Base-by-base conservation (phyloP, 2,888 invertebrate genomes). In the Macaria liturata region DNA sequence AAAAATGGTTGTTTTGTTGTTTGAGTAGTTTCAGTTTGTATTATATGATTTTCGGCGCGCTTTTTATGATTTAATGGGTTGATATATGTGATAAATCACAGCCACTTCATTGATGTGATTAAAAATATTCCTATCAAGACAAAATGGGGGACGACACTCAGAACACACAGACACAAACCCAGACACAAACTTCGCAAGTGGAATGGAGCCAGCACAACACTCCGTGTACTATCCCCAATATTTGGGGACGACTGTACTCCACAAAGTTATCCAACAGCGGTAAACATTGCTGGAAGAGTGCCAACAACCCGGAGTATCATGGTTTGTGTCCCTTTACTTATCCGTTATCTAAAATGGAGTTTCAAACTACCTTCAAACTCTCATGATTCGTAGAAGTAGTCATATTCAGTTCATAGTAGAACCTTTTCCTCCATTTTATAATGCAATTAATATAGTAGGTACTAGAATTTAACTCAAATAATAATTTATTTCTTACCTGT, bases 241-340 rank as follows among this genome's bases (percentile, higher is more conserved):
- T 75, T 6, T 93, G 93, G 93, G 93, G 93, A 47, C 82, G 93
- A 70, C 74, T 93, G 44, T 92, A 92, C 70, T 84, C 86, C 0
- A 88, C 84, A 0, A 86, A 88, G 69, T 68, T 78, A n/a, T 75
- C 81, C 51, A 43, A 72, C 39, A 74, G 70, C 54, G 84, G 82
- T 9, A 81, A 78, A 67, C 73, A 79, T 66, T 88, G 83, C 62
- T 90, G 90, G 91, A 82, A 72, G 60, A 76, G 69, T 48, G 61
- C 63, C 3, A 70, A 75, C 42, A 70, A 76, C 57, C 80, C 84
- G 3, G 84, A 88, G 67, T 91, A 91, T 61, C 80, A 80, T 68
- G 92, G 92, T 91, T 78, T 79, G 76, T 62, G 44, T 45, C 9
- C n/a, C 34, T 37, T 37, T 37, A 46, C 39, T 9, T 34, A 32